Evolutionary conservation across 2,113 vertebrate species (phyloP).

Genomic region (Microcebus tavaratra): DNA sequence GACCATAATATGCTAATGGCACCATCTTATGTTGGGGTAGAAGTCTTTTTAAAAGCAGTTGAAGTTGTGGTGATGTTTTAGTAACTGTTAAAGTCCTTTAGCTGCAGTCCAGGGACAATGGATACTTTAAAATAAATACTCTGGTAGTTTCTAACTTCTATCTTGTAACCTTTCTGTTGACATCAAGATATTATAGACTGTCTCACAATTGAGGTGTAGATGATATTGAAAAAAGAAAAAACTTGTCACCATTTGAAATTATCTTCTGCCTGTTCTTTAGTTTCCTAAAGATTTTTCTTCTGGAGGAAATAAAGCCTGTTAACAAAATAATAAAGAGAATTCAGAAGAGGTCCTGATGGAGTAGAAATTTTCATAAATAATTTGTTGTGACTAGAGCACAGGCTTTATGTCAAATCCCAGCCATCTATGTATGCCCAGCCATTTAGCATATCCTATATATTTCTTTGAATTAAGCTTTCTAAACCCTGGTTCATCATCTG

Average conservation of each 20-base stretch:
- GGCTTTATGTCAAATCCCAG: neutral
- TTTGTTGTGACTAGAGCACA: neutral
- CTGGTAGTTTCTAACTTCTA: slow-evolving; percentile 27
- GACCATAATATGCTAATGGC: slow-evolving; percentile 42
- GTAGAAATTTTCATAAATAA: slow-evolving; percentile 1
- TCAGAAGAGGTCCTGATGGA: slow-evolving; percentile 1
- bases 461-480: neutral
- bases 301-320: slow-evolving; percentile 62
- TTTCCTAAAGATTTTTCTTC: slow-evolving; percentile 39
- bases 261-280: slow-evolving; percentile 51
- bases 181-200: neutral
- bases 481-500: neutral
- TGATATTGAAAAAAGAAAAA: neutral
- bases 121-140: neutral
- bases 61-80: neutral
- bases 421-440: neutral
- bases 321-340: slow-evolving; percentile 61
- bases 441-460: neutral
- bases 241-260: neutral
- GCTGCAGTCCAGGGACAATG: neutral
- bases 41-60: slow-evolving; percentile 19
- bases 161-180: slow-evolving; percentile 21
- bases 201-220: slow-evolving; percentile 24
- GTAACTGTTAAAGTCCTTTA: neutral
- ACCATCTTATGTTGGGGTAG: slow-evolving; percentile 29